phyloP scores from a whole-genome alignment of 2,797 vertebrate species.

The Malurus splendens region DNA sequence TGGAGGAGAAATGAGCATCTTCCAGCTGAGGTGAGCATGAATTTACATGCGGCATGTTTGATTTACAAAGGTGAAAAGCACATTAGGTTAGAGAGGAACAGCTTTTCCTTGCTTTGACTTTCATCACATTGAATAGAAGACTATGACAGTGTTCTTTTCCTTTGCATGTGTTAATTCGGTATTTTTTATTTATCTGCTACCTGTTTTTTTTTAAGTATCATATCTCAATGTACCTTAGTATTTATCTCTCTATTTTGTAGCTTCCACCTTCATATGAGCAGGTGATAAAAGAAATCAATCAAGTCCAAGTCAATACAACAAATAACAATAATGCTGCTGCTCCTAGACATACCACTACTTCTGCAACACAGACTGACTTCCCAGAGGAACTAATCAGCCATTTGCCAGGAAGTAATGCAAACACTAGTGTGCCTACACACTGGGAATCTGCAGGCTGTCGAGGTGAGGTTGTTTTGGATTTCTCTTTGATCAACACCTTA shows the following conservation, averaged over 20 bases:
- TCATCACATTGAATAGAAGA: background rate
- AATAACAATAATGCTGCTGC: constrained; percentile 77
- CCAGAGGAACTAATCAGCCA: constrained; percentile 59
- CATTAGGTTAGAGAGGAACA: background rate
- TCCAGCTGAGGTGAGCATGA: constrained; percentile 74
- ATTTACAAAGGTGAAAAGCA: constrained; percentile 8
- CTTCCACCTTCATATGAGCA: constrained; percentile 92
- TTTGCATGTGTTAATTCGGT: background rate
- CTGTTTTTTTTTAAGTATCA: background rate
- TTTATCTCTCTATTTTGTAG: constrained; percentile 66
- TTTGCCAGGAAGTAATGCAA: constrained; percentile 67
- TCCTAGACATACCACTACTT: constrained; percentile 77
- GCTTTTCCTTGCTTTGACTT: background rate
- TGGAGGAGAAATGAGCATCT: constrained; percentile 77
- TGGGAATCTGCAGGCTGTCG: constrained; percentile 55
- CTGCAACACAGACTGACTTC: constrained; percentile 87
- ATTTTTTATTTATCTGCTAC: background rate
- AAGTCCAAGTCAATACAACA: constrained; percentile 78
- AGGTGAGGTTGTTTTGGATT: constrained; percentile 59
- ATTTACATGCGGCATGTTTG: background rate
- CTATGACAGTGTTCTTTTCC: background rate
- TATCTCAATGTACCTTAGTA: background rate
- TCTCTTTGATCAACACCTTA: background rate
- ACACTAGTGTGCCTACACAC: constrained; percentile 48
- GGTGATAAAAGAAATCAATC: constrained; percentile 92